Evolutionary conservation across 2,888 invertebrate species (phyloP).

Genomic region (Saturnia pavonia): DNA sequence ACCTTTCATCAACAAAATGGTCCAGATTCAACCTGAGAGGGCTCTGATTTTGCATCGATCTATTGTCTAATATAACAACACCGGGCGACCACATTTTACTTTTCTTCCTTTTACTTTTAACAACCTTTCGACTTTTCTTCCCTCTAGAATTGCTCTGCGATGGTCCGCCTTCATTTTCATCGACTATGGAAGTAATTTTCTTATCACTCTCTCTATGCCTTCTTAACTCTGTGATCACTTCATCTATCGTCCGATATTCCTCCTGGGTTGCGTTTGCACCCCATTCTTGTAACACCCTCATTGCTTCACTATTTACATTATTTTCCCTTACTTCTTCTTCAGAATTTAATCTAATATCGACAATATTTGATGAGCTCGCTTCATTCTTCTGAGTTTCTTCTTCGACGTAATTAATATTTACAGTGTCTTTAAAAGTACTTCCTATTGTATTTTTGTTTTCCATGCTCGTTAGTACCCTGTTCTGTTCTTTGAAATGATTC

Average conservation of each 20-base stretch:
- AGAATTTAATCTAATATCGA: constrained; percentile 54
- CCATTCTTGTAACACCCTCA: constrained; percentile 52
- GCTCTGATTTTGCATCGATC: constrained; percentile 55
- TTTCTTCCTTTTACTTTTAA: constrained; percentile 64
- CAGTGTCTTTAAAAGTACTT: constrained; percentile 65
- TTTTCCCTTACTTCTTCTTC: constrained; percentile 52
- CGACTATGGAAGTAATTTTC: constrained; percentile 45
- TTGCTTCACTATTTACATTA: constrained; percentile 43
- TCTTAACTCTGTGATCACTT: constrained; percentile 62
- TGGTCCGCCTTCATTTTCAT: constrained; percentile 42
- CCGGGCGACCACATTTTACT: constrained; percentile 71
- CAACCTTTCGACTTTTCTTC: constrained; percentile 50
- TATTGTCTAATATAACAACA: constrained; percentile 67
- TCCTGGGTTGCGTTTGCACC: constrained; percentile 49
- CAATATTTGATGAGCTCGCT: constrained; percentile 62
- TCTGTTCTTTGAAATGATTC: constrained; percentile 68
- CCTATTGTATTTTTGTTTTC: constrained; percentile 46
- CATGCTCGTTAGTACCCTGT: constrained; percentile 67
- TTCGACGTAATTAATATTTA: constrained; percentile 69
- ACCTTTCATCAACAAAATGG: constrained; percentile 76
- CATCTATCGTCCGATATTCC: constrained; percentile 61
- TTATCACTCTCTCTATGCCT: constrained; percentile 56
- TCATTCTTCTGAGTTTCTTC: constrained; percentile 64
- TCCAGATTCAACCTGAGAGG: constrained; percentile 73
- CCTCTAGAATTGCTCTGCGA: constrained; percentile 53